A percentile compares a stretch with the other conserved stretches of the same genome.
These are phyloP conservation scores for Nibea coibor DNA, from an alignment of 2,113 vertebrate species.

Conservation along the genomic window DNA sequence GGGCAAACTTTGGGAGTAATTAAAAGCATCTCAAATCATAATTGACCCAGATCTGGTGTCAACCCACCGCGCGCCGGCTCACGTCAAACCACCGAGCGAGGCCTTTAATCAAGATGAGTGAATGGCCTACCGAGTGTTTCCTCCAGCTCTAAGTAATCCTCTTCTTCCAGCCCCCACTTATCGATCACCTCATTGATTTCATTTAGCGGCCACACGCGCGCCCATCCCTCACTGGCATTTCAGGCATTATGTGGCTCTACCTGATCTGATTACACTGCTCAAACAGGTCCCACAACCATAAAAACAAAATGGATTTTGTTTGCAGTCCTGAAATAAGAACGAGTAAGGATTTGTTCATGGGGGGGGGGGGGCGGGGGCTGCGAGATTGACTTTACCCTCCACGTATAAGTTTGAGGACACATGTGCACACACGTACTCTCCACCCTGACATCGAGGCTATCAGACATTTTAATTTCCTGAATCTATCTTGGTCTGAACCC, in stretches of 20 bases:
- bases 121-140: slow-evolving; percentile 58
- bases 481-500: slow-evolving; percentile 39
- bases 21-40: slow-evolving; percentile 62
- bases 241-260: slow-evolving; percentile 47
- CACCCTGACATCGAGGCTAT: background rate
- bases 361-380: too few species aligned
- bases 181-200: slow-evolving; percentile 78
- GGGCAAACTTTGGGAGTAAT: slow-evolving; percentile 55
- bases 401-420: background rate
- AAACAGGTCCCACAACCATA: slow-evolving; percentile 18
- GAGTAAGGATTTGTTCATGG: slow-evolving; percentile 11
- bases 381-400: too few species aligned
- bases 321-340: slow-evolving; percentile 15
- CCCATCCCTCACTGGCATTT: slow-evolving; percentile 59
- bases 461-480: slow-evolving; percentile 48
- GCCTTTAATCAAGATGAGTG: slow-evolving; percentile 77
- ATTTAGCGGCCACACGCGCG: slow-evolving; percentile 61
- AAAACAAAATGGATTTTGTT: slow-evolving; percentile 33
- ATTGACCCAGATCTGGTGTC: slow-evolving; percentile 67
- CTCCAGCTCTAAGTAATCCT: slow-evolving; percentile 73
- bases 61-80: slow-evolving; percentile 22
- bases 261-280: slow-evolving; percentile 68
- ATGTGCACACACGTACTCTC: background rate
- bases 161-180: slow-evolving; percentile 64
- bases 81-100: slow-evolving; percentile 38